These are phyloP conservation scores for Sinopyrophorus schimmeli DNA, from an alignment of 2,888 invertebrate genomes.

Conservation along the genomic window DNA sequence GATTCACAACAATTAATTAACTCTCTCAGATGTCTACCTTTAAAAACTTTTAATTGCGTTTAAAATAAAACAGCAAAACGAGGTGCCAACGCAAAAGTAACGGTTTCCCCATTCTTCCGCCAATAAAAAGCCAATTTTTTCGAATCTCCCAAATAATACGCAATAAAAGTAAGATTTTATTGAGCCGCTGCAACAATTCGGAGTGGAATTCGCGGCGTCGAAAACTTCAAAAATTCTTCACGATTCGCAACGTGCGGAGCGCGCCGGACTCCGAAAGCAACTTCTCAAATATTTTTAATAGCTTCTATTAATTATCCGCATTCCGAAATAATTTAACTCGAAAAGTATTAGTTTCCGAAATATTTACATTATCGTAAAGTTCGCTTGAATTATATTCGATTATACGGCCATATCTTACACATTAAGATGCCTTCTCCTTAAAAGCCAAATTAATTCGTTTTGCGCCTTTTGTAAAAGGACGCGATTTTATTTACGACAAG, in stretches of 20 bases:
- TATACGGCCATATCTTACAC: too few species aligned
- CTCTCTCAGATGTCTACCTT: too few species aligned
- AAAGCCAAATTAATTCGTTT: too few species aligned
- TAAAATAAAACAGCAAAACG: too few species aligned
- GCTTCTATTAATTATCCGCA: constrained; percentile 32
- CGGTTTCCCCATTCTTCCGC: not conserved
- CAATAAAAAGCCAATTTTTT: too few species aligned
- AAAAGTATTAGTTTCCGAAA: constrained; percentile 17
- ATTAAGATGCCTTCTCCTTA: too few species aligned
- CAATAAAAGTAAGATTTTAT: constrained; percentile 5
- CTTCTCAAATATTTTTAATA: constrained; percentile 22
- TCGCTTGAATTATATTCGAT: constrained; percentile 2
- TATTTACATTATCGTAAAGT: constrained; percentile 9
- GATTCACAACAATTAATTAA: too few species aligned
- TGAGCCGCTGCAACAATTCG: constrained; percentile 13
- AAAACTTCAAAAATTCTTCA: constrained; percentile 21
- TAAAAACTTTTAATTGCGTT: too few species aligned
- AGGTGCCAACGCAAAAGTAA: too few species aligned
- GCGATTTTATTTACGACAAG: too few species aligned
- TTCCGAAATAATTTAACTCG: constrained; percentile 23
- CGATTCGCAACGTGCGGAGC: constrained; percentile 14
- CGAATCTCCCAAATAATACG: too few species aligned
- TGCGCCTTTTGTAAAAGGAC: too few species aligned
- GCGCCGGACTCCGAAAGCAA: constrained; percentile 11
- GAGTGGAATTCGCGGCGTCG: constrained; percentile 9